Base-by-base conservation (phyloP, 2,888 invertebrate species). In the Heliconius hortense region DNA sequence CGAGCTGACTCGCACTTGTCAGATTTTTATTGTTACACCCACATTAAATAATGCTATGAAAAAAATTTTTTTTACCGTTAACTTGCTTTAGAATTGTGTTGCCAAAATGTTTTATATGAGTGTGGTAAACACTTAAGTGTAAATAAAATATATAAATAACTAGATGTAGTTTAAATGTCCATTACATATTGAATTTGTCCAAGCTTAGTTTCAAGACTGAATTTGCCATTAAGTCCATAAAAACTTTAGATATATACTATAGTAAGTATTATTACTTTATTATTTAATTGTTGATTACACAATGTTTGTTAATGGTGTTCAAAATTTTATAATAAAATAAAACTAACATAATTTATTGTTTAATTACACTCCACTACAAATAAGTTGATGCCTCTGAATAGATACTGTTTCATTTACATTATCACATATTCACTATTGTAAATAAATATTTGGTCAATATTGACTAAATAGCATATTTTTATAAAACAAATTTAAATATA, bases 271-370 rank as follows among this genome's bases (percentile, higher is more conserved):
- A 66, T 64, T 15, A 11, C 24, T 31, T 31, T 31, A 31, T 31
- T 31, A 31, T 31, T 31, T 31, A 31, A 39, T 66, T 64, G 35
- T 64, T 64, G n/a, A 35, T 10, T 64, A n/a, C 35, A 35, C 39
- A 64, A 39, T 39, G 39, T 13, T 56, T 64, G 64, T 64, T 64
- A 39, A n/a, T 64, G n/a, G 64, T 66, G 39, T 66, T 66, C 39
- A 39, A 39, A 66, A 66, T 66, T 66, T 39, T 66, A 66, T 66
- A 35, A 66, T 66, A 15, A 66, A 66, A 43, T 39, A 66, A 66
- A 39, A 35, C n/a, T n/a, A 66, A 66, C 5, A n/a, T 1, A 39
- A 1, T 63, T 7, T 66, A 24, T 66, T 39, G 24, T 66, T 66
- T 66, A 24, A 39, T 39, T 64, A 1, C 0, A 39, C 4, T 13